Percentiles rank a stretch among this genome's conserved stretches.
phyloP scores from a whole-genome alignment of 2,113 vertebrate species.

The Tetrax tetrax region DNA sequence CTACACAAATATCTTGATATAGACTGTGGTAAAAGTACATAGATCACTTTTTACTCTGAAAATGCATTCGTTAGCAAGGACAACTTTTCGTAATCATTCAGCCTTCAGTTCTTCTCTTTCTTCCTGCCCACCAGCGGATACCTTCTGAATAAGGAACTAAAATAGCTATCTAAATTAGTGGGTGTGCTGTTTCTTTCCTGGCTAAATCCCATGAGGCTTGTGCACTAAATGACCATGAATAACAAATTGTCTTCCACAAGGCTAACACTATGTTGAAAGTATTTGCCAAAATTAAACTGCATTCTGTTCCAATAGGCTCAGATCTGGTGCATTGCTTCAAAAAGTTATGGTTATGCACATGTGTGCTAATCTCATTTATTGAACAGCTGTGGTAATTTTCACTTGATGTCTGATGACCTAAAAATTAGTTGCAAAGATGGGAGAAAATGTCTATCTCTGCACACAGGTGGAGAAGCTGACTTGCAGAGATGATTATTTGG shows the following conservation, averaged over 20 bases:
- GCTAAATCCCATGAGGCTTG: background rate
- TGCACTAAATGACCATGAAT: background rate
- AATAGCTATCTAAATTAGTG: background rate
- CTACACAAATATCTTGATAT: background rate
- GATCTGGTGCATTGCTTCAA: background rate
- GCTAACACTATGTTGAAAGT: background rate
- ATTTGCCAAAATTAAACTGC: background rate
- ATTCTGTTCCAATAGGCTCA: background rate
- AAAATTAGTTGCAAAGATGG: background rate
- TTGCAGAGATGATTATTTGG: background rate
- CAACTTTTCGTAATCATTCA: background rate
- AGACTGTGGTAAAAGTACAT: background rate
- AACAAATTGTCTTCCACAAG: background rate
- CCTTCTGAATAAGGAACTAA: background rate
- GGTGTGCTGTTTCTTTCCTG: background rate
- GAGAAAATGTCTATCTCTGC: background rate
- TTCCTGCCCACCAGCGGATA: background rate
- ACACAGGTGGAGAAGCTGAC: background rate
- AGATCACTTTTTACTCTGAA: background rate
- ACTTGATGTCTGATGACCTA: background rate
- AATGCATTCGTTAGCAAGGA: background rate
- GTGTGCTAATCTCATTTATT: background rate
- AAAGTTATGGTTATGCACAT: background rate
- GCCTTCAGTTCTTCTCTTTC: background rate
- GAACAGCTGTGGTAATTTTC: background rate